Base-by-base conservation (phyloP, 2,797 vertebrate genomes). In the Glyptemys insculpta region DNA sequence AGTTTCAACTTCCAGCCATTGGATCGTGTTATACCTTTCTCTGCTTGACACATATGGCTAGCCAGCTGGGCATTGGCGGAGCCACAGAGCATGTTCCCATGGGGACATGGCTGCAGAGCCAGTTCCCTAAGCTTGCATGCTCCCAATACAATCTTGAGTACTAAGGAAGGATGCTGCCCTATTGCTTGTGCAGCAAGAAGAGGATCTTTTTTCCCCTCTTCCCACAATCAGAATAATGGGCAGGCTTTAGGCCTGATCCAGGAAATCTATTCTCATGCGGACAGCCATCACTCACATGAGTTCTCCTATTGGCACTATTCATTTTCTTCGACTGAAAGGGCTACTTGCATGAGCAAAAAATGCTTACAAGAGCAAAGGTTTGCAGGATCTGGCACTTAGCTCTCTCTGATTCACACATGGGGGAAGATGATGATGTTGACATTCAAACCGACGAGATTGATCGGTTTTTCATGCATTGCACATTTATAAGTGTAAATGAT, bases 401-500 rank as follows among this genome's bases (percentile, higher is more conserved):
- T 94, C 82, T 96, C 92, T 72, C 59, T 91, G 96, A 92, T 92
- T 94, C 95, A 94, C 93, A 91, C 89, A 79, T 95, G 86, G 56
- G 92, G 93, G 91, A 72, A 96, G 94, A 96, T 94, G 94, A 88
- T 29, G 88, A 21, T 94, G 92, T 74, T 96, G 95, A 94, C 92
- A 93, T 92, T 97, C 85, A 88, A 94, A 90, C 81, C 91, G 92
- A 92, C 3, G 59, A 96, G 95, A 97, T 96, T 95, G 96, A 97
- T 96, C 94, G 95, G 93, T 90, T 96, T 97, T 96, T 94, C 94
- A 89, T 87, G 93, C 93, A 93, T 90, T 31, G 88, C 92, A 93
- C 95, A 97, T 97, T 97, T 97, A 94, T 93, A 93, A 97, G 92
- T 87, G 91, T 86, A 95, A 97, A 91, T 82, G 76, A 94, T 89